These are phyloP conservation scores for Lasioglossum oenotherae DNA, from an alignment of 2,888 invertebrate genomes.

Conservation along the genomic window DNA sequence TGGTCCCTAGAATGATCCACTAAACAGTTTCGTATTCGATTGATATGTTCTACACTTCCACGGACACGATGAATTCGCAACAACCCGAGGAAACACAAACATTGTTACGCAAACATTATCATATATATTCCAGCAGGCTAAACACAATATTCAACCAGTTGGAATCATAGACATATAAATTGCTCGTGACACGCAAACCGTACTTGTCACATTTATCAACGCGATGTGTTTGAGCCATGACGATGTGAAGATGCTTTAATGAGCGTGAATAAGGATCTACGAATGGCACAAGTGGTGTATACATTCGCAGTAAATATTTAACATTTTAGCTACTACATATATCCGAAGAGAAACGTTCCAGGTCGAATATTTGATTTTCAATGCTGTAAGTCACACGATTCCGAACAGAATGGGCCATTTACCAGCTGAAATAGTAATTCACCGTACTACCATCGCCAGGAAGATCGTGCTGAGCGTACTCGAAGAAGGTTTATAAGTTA, in stretches of 20 bases:
- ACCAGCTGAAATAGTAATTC: not conserved
- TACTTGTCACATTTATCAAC: not conserved
- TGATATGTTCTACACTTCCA: not conserved
- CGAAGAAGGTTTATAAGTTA: constrained; percentile 1
- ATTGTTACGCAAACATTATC: not conserved
- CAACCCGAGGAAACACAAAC: not conserved
- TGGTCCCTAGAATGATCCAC: not conserved
- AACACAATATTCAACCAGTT: not conserved
- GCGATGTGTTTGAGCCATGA: not conserved
- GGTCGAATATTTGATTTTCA: not conserved
- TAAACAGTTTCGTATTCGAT: not conserved
- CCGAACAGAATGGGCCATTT: not conserved
- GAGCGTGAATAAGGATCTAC: not conserved
- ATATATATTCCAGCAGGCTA: not conserved
- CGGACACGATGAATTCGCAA: not conserved
- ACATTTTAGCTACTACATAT: not conserved
- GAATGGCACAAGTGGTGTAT: too few species aligned
- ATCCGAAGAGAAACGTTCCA: too few species aligned
- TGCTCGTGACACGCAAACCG: not conserved
- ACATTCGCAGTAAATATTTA: too few species aligned
- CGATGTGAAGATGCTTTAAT: not conserved
- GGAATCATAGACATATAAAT: not conserved
- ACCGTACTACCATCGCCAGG: not conserved
- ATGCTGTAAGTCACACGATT: not conserved
- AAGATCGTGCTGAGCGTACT: not conserved